A percentile compares a stretch with the other conserved stretches of the same genome.
Evolutionary conservation across 2,797 vertebrate species (phyloP).

Genomic region (Sebastes itinus): DNA sequence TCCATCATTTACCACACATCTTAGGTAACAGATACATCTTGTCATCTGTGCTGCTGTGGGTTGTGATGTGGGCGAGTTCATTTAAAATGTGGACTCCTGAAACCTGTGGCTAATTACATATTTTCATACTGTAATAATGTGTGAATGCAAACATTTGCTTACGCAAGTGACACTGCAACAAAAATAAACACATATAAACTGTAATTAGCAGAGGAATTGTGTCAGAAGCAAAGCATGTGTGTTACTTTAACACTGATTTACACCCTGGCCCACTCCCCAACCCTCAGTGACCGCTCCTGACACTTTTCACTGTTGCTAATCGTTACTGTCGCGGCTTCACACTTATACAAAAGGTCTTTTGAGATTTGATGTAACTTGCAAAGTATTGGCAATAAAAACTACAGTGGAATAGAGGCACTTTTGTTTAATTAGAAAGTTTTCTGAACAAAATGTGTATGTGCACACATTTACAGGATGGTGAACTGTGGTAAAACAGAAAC

Average conservation of each 20-base stretch:
- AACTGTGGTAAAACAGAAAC: background rate
- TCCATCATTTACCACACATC: background rate
- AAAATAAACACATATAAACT: background rate
- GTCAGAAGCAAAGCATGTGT: slow-evolving; percentile 13
- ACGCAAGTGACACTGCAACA: background rate
- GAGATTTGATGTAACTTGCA: background rate
- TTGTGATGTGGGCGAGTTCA: background rate
- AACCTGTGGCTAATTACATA: background rate
- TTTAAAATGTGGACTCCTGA: background rate
- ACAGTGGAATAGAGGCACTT: background rate
- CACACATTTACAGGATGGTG: background rate
- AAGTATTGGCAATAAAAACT: background rate
- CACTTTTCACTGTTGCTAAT: background rate
- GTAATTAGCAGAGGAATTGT: background rate
- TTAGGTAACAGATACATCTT: slow-evolving; percentile 11
- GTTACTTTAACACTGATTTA: slow-evolving; percentile 22
- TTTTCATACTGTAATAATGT: slow-evolving; percentile 1
- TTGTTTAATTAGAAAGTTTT: background rate
- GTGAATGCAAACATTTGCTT: background rate
- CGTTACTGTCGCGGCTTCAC: background rate
- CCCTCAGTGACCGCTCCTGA: background rate
- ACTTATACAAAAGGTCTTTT: background rate
- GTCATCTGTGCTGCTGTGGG: background rate
- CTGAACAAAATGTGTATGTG: background rate
- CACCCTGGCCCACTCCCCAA: background rate